Evolutionary conservation across 2,888 invertebrate species (phyloP).

Genomic region (Unio delphinus): DNA sequence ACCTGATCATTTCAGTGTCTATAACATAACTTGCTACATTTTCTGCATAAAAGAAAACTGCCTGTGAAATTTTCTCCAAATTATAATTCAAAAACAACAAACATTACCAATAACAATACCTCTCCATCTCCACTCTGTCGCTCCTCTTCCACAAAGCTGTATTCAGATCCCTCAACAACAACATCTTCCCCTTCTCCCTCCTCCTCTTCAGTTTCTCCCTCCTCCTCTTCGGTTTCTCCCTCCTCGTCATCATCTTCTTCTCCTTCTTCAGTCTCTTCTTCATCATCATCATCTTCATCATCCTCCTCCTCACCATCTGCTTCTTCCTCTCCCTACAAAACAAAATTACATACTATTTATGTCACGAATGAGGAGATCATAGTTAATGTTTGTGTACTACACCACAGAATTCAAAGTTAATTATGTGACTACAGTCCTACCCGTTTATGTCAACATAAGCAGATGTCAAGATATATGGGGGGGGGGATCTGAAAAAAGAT

Average conservation of each 20-base stretch:
- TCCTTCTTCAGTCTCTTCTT: constrained; percentile 38
- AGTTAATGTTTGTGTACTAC: too few relatives aligned
- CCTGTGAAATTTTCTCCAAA: not conserved
- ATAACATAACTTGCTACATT: too few relatives aligned
- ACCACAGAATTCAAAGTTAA: too few relatives aligned
- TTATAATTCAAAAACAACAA: not conserved
- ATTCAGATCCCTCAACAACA: constrained; percentile 45
- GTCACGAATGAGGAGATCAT: too few relatives aligned
- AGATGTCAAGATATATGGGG: too few relatives aligned
- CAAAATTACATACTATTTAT: too few relatives aligned
- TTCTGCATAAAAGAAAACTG: not conserved
- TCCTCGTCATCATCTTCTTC: constrained; percentile 59
- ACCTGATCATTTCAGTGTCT: too few relatives aligned
- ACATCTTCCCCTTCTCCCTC: constrained; percentile 51
- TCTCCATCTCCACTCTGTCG: constrained; percentile 83
- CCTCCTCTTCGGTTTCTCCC: constrained; percentile 47
- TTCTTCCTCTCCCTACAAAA: too few relatives aligned
- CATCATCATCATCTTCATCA: not conserved
- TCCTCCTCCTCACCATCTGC: too few relatives aligned
- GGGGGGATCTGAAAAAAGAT: too few relatives aligned
- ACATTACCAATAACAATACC: constrained; percentile 67
- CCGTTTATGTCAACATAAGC: too few relatives aligned
- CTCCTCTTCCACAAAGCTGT: constrained; percentile 69
- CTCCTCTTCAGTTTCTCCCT: constrained; percentile 47
- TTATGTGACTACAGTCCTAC: too few relatives aligned